Percentiles rank a stretch among this genome's conserved stretches.
Evolutionary conservation across 2,888 invertebrate genomes (phyloP).

Genomic region (Diachrysia chrysitis): DNA sequence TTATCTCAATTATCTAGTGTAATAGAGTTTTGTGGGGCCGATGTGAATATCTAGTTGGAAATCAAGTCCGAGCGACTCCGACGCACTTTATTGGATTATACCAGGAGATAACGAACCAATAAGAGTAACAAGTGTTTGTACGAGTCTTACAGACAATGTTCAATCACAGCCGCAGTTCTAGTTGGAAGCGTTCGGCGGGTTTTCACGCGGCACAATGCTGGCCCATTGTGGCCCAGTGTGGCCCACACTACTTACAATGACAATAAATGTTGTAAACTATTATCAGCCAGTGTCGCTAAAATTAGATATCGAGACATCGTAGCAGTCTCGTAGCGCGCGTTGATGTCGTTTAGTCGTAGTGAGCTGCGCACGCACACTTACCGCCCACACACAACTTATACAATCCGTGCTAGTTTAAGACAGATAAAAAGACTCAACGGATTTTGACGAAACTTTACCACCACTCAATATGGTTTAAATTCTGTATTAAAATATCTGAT

Average conservation of each 20-base stretch:
- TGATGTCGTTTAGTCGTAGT: constrained; percentile 58
- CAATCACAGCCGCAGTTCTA: constrained; percentile 9
- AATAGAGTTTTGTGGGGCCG: constrained; percentile 40
- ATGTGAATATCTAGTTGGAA: constrained; percentile 48
- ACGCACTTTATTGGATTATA: constrained; percentile 45
- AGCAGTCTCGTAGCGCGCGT: constrained; percentile 47
- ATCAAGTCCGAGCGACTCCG: constrained; percentile 23
- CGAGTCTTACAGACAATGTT: constrained; percentile 5
- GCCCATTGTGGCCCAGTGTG: neutral
- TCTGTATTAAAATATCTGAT: neutral
- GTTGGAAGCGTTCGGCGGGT: neutral
- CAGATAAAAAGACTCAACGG: too few species aligned
- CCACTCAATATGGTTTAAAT: neutral
- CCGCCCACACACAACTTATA: neutral
- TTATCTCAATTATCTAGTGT: constrained; percentile 55
- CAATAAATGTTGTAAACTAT: neutral
- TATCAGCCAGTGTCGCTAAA: neutral
- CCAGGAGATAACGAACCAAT: constrained; percentile 36
- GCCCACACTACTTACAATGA: neutral
- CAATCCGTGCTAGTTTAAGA: too few species aligned
- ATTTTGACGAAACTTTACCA: too few species aligned
- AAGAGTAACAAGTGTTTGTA: constrained; percentile 12
- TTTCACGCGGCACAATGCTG: neutral
- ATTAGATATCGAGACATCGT: neutral
- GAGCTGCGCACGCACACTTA: constrained; percentile 29